These are phyloP conservation scores for Hypotaenidia okinawae DNA, from an alignment of 2,797 vertebrate genomes.

Conservation along the genomic window DNA sequence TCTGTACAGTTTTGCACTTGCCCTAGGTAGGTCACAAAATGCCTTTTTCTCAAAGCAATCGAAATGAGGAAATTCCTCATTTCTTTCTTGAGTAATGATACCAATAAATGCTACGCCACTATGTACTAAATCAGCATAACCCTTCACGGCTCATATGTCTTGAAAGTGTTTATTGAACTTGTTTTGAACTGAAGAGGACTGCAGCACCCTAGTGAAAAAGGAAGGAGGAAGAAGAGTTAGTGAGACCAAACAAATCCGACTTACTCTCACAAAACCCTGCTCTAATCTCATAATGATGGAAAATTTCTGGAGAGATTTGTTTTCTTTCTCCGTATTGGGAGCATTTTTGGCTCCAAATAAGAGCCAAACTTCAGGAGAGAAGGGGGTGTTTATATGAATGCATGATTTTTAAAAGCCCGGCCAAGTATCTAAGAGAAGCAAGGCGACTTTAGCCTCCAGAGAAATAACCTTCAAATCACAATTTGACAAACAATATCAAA, in stretches of 20 bases:
- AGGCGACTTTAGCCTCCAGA: slow-evolving; percentile 49
- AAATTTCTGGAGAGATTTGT: not conserved
- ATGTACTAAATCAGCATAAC: slow-evolving; percentile 48
- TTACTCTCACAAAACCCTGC: not conserved
- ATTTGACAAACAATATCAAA: slow-evolving; percentile 59
- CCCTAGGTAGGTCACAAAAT: not conserved
- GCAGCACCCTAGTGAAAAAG: not conserved
- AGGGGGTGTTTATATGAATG: not conserved
- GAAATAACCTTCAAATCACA: slow-evolving; percentile 70
- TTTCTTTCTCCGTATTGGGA: not conserved
- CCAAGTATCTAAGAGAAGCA: slow-evolving; percentile 1
- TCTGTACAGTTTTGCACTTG: not conserved
- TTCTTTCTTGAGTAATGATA: slow-evolving; percentile 47
- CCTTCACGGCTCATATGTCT: slow-evolving; percentile 24
- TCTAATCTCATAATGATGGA: not conserved
- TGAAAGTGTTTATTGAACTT: slow-evolving; percentile 59
- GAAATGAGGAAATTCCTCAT: slow-evolving; percentile 49
- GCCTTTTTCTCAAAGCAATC: not conserved
- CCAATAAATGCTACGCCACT: slow-evolving; percentile 2
- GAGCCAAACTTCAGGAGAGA: not conserved
- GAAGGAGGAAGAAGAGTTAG: not conserved
- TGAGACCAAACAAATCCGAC: not conserved
- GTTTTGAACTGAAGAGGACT: slow-evolving; percentile 15
- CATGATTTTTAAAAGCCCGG: slow-evolving; percentile 7
- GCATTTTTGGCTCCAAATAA: not conserved